Evolutionary conservation across 1,140 invertebrate genomes (phyloP), one percentile per base, ranked within the genome.

Genomic region (Danaus plexippus): DNA sequence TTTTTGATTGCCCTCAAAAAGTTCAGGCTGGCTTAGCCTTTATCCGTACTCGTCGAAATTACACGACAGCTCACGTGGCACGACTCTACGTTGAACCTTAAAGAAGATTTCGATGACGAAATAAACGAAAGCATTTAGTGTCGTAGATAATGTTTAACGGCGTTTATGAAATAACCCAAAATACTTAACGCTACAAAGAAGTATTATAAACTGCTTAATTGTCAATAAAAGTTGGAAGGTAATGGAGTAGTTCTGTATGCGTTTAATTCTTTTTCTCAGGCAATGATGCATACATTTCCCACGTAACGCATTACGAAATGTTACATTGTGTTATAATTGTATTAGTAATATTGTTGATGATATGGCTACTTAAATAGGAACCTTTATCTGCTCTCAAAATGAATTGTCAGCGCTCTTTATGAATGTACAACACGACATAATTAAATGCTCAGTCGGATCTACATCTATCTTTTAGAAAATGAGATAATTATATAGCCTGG

Each of bases 281-380:
- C 64, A 68, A 62, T 71, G 69, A 64, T 56, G 59, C 69, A 45
- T 59, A 47, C 57, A 54, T 41, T 66, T 68, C 69, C 63, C 66
- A 68, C 63, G 62, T 62, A 44, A 13, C 52, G 40, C 45, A 61
- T 58, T 64, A 32, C 7, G 11, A 11, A 22, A 11, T 11, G 13
- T 48, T 48, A 48, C 18, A 22, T 48, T 48, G 32, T 22, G 47
- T 15, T 48, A 11, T 48, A 32, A 22, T 48, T 48, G 32, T 48
- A 22, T 48, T 48, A 32, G 9, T 22, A 11, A 45, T 11, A n/a
- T 45, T 45, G 44, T 13, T 11, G 11, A 47, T 47, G 15, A 47
- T 48, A 9, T 13, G 22, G 5, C 22, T 32, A n/a, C 32, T 48
- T 10, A 48, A 48, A 48, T 13, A 48, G 47, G 12, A 48, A 9